phyloP scores from a whole-genome alignment of 2,888 invertebrate species.

The Sminthurinus aureus region DNA sequence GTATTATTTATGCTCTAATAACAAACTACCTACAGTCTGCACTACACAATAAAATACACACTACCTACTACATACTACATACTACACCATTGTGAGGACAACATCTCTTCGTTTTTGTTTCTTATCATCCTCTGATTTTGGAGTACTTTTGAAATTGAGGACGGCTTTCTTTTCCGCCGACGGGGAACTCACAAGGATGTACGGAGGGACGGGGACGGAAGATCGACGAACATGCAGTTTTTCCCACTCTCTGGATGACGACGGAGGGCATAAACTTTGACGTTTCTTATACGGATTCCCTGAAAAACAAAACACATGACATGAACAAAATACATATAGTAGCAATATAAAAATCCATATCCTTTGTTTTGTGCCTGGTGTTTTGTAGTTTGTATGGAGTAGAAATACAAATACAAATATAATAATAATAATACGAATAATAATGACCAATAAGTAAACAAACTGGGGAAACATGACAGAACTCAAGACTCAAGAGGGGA shows the following conservation, averaged over 20 bases:
- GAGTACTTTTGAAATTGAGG: background rate
- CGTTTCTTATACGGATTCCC: constrained; percentile 43
- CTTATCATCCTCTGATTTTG: constrained; percentile 4
- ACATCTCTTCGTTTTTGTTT: background rate
- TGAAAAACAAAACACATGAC: background rate
- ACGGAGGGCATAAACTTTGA: constrained; percentile 42
- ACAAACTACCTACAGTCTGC: too few species aligned
- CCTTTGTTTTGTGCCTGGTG: background rate
- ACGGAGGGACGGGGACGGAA: constrained; percentile 37
- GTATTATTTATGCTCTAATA: too few species aligned
- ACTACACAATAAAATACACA: too few species aligned
- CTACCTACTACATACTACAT: background rate
- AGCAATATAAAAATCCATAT: too few species aligned
- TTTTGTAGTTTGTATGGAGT: background rate
- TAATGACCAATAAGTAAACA: background rate
- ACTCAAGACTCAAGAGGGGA: too few species aligned
- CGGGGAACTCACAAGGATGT: constrained; percentile 35
- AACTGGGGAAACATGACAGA: too few species aligned
- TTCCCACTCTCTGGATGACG: constrained; percentile 36
- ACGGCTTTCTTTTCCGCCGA: constrained; percentile 8
- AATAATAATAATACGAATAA: background rate
- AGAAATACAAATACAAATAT: background rate
- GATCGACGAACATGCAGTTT: constrained; percentile 13
- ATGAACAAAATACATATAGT: background rate
- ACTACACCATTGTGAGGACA: constrained; percentile 21